Conservation (phyloP, 2,888 invertebrate genomes). For the Microplitis deprimator region DNA sequence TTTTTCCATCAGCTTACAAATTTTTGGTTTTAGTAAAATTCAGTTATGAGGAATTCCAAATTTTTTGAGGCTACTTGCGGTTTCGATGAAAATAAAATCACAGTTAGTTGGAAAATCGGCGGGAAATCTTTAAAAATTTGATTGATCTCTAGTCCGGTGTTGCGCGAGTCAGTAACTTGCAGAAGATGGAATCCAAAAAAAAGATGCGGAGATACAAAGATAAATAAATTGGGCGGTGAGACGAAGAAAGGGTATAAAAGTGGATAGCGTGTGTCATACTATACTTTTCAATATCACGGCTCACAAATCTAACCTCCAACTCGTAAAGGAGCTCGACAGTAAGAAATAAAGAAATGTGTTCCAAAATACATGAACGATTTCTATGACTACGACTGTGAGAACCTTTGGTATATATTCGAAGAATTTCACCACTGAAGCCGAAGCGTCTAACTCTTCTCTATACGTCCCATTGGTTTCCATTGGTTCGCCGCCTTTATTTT, state of each 20-base stretch:
- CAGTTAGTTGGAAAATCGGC: too few species aligned
- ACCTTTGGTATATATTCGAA: slow-evolving; percentile 25
- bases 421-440: slow-evolving; percentile 28
- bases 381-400: slow-evolving; percentile 40
- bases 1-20: too few species aligned
- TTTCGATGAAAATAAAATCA: too few species aligned
- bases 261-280: slow-evolving; percentile 26
- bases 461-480: slow-evolving; percentile 37
- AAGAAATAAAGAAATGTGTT: slow-evolving; percentile 31
- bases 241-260: slow-evolving; percentile 7
- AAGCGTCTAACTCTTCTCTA: slow-evolving; percentile 30
- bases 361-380: slow-evolving; percentile 36
- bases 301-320: slow-evolving; percentile 52
- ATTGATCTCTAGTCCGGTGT: too few species aligned
- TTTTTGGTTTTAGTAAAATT: too few species aligned
- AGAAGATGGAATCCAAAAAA: background rate
- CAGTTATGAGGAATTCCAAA: too few species aligned
- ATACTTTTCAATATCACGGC: slow-evolving; percentile 54
- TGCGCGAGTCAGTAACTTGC: background rate
- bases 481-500: slow-evolving; percentile 28
- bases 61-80: too few species aligned
- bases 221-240: slow-evolving; percentile 25
- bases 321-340: slow-evolving; percentile 21
- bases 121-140: too few species aligned
- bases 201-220: slow-evolving; percentile 32